Base-by-base conservation (phyloP, 1,140 invertebrate species). In the Lepidostoma basale region DNA sequence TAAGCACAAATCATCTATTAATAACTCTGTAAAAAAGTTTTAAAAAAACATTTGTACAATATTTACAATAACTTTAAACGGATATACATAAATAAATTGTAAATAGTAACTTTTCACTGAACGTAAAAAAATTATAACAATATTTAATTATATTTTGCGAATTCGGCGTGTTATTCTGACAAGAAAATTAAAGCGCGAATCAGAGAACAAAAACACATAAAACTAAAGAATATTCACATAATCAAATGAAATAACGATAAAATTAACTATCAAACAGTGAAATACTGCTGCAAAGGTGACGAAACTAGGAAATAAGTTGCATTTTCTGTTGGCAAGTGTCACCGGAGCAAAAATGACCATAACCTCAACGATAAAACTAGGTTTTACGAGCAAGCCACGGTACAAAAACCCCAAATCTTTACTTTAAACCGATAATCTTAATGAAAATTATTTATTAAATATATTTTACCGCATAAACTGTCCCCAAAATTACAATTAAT, bases 341-440 rank as follows among this genome's bases (percentile, higher is more conserved):
- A 60, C 23, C 14, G 18, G 14, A 25, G 23, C 36, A 40, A 36
- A 60, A 36, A 39, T 33, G 36, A 39, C 22, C 56, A 14, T 60
- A 60, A 60, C 56, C 56, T 60, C 56, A 60, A 60, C 52, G 4
- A 33, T 33, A 20, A 36, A 60, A n/a, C n/a, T 26, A n/a, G 22
- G 0, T n/a, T 28, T 18, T 28, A 14, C 30, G 4, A 30, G 26
- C 10, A 4, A 5, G 14, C 2, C 5, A 25, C 6, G 12, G 36
- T 26, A 22, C 16, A 22, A 18, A 52, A 47, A 52, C 36, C 33
- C 25, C 62, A 14, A 25, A 49, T 22, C 3, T 47, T 8, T 47
- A 36, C 33, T 1, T 22, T 36, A 22, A 0, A 56, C 14, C 9
- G 8, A 56, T 49, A 4, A 22, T 2, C 9, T 3, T 56, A 26